Evolutionary conservation across 1,140 invertebrate genomes (phyloP).

Genomic region (Drosophila varians): DNA sequence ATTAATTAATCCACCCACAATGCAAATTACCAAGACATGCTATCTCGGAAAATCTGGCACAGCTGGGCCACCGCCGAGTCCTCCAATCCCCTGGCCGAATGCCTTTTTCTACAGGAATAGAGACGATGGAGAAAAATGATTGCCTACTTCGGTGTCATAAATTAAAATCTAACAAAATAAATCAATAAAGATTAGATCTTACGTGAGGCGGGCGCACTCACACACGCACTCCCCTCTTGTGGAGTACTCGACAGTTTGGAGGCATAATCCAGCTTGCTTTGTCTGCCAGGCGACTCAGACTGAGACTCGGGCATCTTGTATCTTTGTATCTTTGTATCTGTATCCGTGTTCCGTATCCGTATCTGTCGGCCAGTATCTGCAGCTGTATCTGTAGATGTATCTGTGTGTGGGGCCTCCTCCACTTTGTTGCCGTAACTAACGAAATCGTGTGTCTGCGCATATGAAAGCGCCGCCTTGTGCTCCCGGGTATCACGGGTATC

Average conservation of each 20-base stretch:
- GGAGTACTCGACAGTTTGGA: conserved; percentile 34
- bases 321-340: conserved; percentile 26
- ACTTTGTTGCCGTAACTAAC: conserved; percentile 68
- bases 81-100: not conserved
- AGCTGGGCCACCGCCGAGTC: conserved; percentile 39
- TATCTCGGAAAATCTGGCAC: conserved; percentile 45
- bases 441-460: conserved; percentile 72
- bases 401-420: conserved; percentile 59
- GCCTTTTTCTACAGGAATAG: not conserved
- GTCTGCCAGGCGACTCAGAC: conserved; percentile 14
- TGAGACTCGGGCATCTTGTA: not conserved
- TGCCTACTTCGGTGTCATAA: conserved; percentile 77
- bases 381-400: conserved; percentile 34
- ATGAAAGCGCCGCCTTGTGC: conserved; percentile 63
- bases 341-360: conserved; percentile 16
- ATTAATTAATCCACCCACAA: conserved; percentile 64
- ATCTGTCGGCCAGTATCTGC: conserved; percentile 32
- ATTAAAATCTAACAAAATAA: conserved; percentile 82
- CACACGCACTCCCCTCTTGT: conserved; percentile 13
- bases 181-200: conserved; percentile 82
- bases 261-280: conserved; percentile 72
- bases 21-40: conserved; percentile 51
- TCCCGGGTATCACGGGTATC: conserved; percentile 7
- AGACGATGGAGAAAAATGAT: conserved; percentile 55
- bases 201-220: conserved; percentile 51